Conservation (phyloP, 2,888 invertebrate genomes). For the Lasioglossum villosulum region DNA sequence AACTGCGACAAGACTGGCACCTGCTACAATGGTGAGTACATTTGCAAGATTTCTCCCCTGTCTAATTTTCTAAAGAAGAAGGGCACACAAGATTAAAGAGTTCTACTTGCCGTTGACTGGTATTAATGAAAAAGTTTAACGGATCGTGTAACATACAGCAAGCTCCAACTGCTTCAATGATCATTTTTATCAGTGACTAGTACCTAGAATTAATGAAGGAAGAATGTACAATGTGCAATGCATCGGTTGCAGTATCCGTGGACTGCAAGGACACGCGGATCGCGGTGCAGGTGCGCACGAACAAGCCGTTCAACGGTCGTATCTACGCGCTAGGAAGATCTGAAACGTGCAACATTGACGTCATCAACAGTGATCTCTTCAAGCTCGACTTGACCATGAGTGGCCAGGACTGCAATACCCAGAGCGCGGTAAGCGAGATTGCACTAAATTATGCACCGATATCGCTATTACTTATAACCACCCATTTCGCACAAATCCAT, state of each 20-base stretch:
- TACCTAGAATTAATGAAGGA: not conserved
- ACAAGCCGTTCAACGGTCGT: conserved; percentile 97
- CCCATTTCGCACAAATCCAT: conserved; percentile 25
- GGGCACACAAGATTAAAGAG: not conserved
- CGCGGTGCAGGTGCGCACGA: conserved; percentile 96
- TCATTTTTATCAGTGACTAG: not conserved
- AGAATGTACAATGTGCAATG: not conserved
- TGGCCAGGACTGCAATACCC: conserved; percentile 97
- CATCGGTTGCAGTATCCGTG: conserved; percentile 90
- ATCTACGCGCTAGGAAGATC: conserved; percentile 97
- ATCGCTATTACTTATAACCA: not conserved
- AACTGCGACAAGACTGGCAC: conserved; percentile 98
- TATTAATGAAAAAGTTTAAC: not conserved
- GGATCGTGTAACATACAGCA: not conserved
- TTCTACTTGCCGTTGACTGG: not conserved
- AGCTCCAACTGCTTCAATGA: not conserved
- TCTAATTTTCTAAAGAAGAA: too few relatives aligned
- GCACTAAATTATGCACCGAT: not conserved
- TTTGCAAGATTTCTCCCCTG: not conserved
- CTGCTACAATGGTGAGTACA: conserved; percentile 93
- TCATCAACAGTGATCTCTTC: conserved; percentile 96
- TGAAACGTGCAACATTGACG: conserved; percentile 97
- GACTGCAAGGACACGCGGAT: conserved; percentile 98
- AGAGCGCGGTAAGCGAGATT: conserved; percentile 92
- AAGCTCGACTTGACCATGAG: conserved; percentile 96